Conservation (phyloP, 2,888 invertebrate genomes). For the Dorcus parallelipipedus region DNA sequence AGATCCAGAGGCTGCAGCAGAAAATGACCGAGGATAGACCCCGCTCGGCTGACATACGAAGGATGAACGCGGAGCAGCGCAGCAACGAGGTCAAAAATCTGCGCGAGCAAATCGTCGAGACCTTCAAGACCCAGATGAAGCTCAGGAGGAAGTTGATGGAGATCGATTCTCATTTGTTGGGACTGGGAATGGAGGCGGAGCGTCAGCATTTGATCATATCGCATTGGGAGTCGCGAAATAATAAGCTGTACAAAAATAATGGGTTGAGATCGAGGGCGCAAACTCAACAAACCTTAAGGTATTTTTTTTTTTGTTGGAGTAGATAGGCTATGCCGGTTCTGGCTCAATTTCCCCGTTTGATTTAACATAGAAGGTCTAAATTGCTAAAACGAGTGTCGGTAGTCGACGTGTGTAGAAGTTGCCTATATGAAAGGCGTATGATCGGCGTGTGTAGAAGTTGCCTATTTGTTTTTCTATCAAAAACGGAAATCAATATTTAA, state of each 20-base stretch:
- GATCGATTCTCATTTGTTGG: conserved; percentile 83
- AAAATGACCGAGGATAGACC: conserved; percentile 74
- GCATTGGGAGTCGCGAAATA: conserved; percentile 84
- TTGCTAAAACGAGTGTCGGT: too few relatives aligned
- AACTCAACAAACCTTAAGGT: conserved; percentile 62
- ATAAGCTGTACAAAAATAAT: conserved; percentile 63
- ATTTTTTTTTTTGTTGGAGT: too few relatives aligned
- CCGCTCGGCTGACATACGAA: conserved; percentile 51
- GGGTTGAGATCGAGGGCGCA: conserved; percentile 57
- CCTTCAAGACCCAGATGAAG: conserved; percentile 92
- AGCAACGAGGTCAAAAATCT: conserved; percentile 46
- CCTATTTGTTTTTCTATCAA: too few relatives aligned
- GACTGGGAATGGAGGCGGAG: conserved; percentile 84
- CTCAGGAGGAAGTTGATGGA: conserved; percentile 83
- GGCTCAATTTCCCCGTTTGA: too few relatives aligned
- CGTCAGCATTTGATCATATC: conserved; percentile 84
- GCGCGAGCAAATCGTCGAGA: conserved; percentile 81
- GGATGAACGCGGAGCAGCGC: conserved; percentile 38
- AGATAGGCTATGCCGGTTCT: too few relatives aligned
- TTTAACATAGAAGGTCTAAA: too few relatives aligned
- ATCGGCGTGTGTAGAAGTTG: too few relatives aligned
- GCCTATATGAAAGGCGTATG: too few relatives aligned
- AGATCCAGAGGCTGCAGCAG: conserved; percentile 74
- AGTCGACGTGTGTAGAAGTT: too few relatives aligned
- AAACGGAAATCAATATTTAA: too few relatives aligned